phyloP scores from a whole-genome alignment of 2,888 invertebrate genomes.

The Salpingus planirostris region DNA sequence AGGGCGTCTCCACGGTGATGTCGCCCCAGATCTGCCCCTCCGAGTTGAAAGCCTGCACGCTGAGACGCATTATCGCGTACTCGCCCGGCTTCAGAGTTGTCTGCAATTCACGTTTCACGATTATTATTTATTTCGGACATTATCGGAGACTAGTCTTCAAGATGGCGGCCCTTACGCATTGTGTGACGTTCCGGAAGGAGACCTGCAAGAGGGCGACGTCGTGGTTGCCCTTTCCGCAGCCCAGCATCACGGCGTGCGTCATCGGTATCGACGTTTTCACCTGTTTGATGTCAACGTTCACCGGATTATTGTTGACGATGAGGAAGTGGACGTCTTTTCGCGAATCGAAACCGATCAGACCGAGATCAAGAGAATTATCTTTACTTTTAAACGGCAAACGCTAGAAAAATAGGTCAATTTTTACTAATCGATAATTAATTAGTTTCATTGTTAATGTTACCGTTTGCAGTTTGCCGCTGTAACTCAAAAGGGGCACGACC shows the following conservation, averaged over 20 bases:
- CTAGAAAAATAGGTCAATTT: slow-evolving; percentile 24
- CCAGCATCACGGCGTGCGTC: slow-evolving; percentile 51
- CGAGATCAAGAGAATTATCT: slow-evolving; percentile 50
- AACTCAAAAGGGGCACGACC: slow-evolving; percentile 60
- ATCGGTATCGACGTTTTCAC: slow-evolving; percentile 53
- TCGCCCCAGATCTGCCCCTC: slow-evolving; percentile 61
- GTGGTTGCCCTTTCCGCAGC: slow-evolving; percentile 48
- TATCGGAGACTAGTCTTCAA: too few species aligned
- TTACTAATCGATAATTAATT: not conserved
- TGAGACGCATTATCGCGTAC: slow-evolving; percentile 63
- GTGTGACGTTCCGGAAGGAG: slow-evolving; percentile 36
- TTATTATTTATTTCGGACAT: not conserved
- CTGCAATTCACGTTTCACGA: not conserved
- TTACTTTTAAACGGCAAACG: slow-evolving; percentile 36
- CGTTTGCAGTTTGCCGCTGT: slow-evolving; percentile 60
- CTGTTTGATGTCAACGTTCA: slow-evolving; percentile 53
- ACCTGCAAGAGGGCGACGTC: slow-evolving; percentile 34
- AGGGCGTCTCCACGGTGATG: slow-evolving; percentile 63
- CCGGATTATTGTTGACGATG: slow-evolving; percentile 67
- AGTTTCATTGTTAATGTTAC: slow-evolving; percentile 33
- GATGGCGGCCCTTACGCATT: slow-evolving; percentile 25
- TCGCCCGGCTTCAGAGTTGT: slow-evolving; percentile 32
- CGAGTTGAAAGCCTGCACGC: slow-evolving; percentile 57
- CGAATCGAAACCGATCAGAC: slow-evolving; percentile 54
- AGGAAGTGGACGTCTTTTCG: slow-evolving; percentile 64